A percentile compares a stretch with the other conserved stretches of the same genome.
Evolutionary conservation across 64 coral and sea anemone genomes (phyloP).

Genomic region (Catalaphyllia jardinei): DNA sequence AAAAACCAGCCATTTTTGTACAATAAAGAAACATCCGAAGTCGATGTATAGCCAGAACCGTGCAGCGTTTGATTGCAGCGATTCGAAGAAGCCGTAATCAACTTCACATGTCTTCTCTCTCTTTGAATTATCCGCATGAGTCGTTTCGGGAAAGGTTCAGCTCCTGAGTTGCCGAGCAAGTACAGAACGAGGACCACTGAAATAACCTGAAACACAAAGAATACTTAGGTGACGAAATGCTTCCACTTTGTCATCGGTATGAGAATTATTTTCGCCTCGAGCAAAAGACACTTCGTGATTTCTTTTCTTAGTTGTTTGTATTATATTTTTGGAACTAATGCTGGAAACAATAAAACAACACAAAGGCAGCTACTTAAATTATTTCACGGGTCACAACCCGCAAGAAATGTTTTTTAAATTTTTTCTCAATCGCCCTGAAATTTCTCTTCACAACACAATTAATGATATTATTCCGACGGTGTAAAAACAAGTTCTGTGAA

Average conservation of each 20-base stretch:
- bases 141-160: background rate
- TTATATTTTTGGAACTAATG: constrained; percentile 2
- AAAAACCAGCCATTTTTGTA: constrained; percentile 44
- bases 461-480: too few species aligned
- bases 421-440: too few species aligned
- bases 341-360: background rate
- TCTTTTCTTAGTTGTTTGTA: background rate
- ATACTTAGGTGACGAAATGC: background rate
- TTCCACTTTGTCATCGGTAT: background rate
- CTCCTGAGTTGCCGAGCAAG: background rate
- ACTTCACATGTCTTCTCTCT: background rate
- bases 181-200: background rate
- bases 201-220: constrained; percentile 3
- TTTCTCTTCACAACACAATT: too few species aligned
- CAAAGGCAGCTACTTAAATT: background rate
- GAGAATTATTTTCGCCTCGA: background rate
- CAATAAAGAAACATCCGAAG: background rate
- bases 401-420: background rate
- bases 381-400: background rate
- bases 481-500: too few species aligned
- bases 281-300: background rate
- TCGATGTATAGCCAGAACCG: background rate
- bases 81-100: background rate
- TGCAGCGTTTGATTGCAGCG: background rate
- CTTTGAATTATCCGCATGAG: background rate